Evolutionary conservation across 2,888 invertebrate species (phyloP).

Genomic region (Drosophila helvetica): DNA sequence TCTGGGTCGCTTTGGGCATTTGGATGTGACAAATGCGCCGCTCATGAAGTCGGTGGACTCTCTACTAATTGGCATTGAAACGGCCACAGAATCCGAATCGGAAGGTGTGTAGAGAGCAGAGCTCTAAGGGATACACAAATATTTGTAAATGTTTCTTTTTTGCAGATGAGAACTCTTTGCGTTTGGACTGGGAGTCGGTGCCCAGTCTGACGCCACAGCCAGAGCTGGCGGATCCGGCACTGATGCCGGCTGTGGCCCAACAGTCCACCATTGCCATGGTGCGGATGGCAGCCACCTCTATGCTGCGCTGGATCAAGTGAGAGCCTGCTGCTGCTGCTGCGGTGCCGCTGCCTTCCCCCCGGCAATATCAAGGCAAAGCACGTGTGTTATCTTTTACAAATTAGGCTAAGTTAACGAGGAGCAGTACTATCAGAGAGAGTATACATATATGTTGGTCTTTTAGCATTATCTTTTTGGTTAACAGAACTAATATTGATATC

Average conservation of each 20-base stretch:
- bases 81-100: constrained; percentile 87
- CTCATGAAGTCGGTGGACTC: constrained; percentile 86
- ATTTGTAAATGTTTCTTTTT: neutral
- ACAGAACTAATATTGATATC: constrained; percentile 27
- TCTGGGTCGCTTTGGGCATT: constrained; percentile 89
- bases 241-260: constrained; percentile 75
- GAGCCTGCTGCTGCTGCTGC: constrained; percentile 4
- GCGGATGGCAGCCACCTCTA: constrained; percentile 89
- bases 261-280: constrained; percentile 86
- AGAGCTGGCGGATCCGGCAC: constrained; percentile 72
- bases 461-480: constrained; percentile 29
- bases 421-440: constrained; percentile 11
- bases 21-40: constrained; percentile 85
- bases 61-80: constrained; percentile 86
- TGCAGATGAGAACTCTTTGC: constrained; percentile 87
- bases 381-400: constrained; percentile 61
- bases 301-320: constrained; percentile 87
- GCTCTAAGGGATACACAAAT: neutral
- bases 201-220: constrained; percentile 75
- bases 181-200: constrained; percentile 93
- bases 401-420: constrained; percentile 53
- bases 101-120: constrained; percentile 84
- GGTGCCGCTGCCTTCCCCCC: neutral
- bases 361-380: constrained; percentile 27
- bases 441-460: constrained; percentile 23